These are phyloP conservation scores for Archaeoteleia sp. DNA, from an alignment of 2,888 invertebrate genomes.

Conservation along the genomic window DNA sequence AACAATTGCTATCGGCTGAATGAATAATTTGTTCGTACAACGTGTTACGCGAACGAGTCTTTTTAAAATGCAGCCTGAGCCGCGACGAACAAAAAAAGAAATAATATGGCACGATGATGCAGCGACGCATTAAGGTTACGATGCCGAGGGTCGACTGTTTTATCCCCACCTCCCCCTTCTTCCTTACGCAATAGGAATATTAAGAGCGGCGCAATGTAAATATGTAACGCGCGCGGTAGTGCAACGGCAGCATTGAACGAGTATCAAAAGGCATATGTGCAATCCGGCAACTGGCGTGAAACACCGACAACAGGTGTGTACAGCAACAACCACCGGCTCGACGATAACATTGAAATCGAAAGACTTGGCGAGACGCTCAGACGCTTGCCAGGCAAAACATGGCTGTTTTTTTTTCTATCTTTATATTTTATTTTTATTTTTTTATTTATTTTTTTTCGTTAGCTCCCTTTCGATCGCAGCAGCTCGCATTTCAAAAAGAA, in stretches of 20 bases:
- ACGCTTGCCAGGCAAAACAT: no score
- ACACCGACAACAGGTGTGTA: constrained; percentile 44
- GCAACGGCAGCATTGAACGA: constrained; percentile 18
- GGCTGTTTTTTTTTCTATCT: no score
- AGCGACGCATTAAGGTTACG: constrained; percentile 43
- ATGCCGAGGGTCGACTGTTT: constrained; percentile 34
- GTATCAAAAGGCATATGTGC: constrained; percentile 31
- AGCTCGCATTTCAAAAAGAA: no score
- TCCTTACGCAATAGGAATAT: constrained; percentile 41
- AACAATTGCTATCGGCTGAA: no score
- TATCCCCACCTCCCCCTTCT: constrained; percentile 7
- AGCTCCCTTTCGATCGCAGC: no score
- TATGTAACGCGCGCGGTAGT: constrained; percentile 26
- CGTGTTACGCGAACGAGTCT: constrained; percentile 9
- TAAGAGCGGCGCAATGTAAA: constrained; percentile 29
- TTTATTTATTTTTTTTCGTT: no score
- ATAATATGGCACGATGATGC: constrained; percentile 40
- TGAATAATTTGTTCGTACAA: no score
- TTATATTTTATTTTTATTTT: no score
- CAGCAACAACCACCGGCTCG: no score
- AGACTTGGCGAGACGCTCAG: no score
- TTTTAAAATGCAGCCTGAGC: constrained; percentile 19
- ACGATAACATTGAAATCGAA: no score
- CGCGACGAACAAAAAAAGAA: constrained; percentile 6
- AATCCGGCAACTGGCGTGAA: constrained; percentile 38